A percentile compares a stretch with the other conserved stretches of the same genome.
These are phyloP conservation scores for Brachypalpus laphriformis DNA, from an alignment of 2,888 invertebrate species.

Conservation along the genomic window DNA sequence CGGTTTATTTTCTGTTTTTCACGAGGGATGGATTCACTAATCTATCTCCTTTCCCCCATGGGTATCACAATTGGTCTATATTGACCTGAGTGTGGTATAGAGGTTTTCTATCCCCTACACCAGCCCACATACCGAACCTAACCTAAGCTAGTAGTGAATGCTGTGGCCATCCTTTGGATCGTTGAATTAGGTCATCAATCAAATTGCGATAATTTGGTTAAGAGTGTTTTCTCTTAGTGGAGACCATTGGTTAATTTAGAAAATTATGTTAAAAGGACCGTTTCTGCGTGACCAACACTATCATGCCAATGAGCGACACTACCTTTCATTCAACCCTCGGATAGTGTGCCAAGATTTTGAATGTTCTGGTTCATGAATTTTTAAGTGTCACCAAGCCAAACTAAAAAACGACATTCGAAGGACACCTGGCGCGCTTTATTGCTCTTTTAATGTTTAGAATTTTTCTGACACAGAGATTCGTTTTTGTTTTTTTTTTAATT, in stretches of 20 bases:
- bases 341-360: too few species aligned
- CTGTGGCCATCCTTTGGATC: neutral
- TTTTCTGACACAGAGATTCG: neutral
- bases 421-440: neutral
- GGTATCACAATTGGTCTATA: too few species aligned
- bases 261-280: neutral
- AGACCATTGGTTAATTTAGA: neutral
- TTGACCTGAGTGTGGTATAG: too few species aligned
- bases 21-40: too few species aligned
- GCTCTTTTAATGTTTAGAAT: neutral
- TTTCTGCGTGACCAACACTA: neutral
- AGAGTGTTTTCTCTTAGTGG: neutral
- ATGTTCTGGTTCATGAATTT: neutral
- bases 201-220: slow-evolving; percentile 11
- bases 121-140: too few species aligned
- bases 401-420: neutral
- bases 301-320: neutral
- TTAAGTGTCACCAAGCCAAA: neutral
- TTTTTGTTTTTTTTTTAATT: neutral
- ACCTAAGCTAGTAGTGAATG: neutral
- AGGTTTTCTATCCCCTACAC: too few species aligned
- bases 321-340: too few species aligned
- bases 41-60: too few species aligned
- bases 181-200: slow-evolving; percentile 42
- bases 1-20: too few species aligned